phyloP scores from a whole-genome alignment of 2,113 vertebrate species.

The Syrmaticus mikado region DNA sequence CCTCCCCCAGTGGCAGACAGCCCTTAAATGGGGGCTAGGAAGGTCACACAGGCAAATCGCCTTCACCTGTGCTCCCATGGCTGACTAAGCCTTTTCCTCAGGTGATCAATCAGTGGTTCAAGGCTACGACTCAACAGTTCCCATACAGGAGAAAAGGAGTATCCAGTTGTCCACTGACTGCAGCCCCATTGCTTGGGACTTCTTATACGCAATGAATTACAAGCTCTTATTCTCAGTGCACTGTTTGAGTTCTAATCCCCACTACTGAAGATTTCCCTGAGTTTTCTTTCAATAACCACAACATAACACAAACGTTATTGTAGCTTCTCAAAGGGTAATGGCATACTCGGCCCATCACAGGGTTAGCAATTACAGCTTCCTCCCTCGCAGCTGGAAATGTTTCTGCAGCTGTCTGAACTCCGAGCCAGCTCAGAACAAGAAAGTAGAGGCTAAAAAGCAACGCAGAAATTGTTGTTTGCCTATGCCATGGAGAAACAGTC shows the following conservation, averaged over 20 bases:
- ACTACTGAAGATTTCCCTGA: not conserved
- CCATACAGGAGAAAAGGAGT: not conserved
- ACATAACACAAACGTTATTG: not conserved
- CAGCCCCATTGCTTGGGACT: not conserved
- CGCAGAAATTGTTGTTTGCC: not conserved
- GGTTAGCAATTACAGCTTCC: not conserved
- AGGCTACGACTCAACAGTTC: too few species aligned
- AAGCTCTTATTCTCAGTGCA: not conserved
- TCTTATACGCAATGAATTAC: not conserved
- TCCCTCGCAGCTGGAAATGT: not conserved
- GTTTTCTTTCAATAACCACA: not conserved
- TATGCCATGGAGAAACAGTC: not conserved
- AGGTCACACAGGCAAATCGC: too few species aligned
- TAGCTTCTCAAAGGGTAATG: not conserved
- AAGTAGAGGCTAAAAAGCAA: not conserved
- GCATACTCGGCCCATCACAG: not conserved
- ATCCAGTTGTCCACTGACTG: not conserved
- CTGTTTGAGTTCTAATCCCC: not conserved
- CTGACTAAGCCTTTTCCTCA: too few species aligned
- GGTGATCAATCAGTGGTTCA: too few species aligned
- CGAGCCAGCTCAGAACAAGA: not conserved
- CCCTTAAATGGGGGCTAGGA: too few species aligned
- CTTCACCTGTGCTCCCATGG: too few species aligned
- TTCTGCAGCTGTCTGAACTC: not conserved
- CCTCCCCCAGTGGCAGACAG: too few species aligned